Conservation (phyloP, 2,797 vertebrate genomes). For the Phoeniculus purpureus region DNA sequence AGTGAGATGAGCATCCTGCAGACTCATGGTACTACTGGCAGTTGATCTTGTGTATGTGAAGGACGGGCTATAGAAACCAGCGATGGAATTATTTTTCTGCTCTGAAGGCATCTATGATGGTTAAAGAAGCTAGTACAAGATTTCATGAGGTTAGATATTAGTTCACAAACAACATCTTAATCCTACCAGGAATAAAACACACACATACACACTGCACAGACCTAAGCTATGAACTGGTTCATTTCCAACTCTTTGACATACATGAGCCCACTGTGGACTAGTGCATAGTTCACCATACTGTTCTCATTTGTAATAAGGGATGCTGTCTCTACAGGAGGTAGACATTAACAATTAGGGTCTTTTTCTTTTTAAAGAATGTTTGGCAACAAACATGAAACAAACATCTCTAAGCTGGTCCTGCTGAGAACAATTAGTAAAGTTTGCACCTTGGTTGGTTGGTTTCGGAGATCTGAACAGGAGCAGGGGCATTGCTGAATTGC, state of each 20-base stretch:
- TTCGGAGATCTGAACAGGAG: background rate
- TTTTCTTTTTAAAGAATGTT: background rate
- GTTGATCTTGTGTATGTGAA: background rate
- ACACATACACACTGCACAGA: fast-evolving
- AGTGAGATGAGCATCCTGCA: background rate
- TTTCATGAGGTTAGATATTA: background rate
- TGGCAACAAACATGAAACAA: background rate
- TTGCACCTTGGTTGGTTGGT: background rate
- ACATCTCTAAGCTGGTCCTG: background rate
- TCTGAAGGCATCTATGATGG: background rate
- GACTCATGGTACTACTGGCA: background rate
- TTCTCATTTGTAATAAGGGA: background rate
- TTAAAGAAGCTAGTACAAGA: background rate
- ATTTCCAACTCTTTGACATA: background rate
- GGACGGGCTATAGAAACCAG: background rate
- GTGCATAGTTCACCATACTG: background rate
- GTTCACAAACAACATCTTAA: background rate
- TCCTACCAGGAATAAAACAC: background rate
- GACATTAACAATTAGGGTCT: background rate
- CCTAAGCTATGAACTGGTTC: background rate
- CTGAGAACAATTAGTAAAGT: background rate
- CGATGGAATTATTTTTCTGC: background rate
- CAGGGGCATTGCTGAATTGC: background rate
- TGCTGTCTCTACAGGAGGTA: background rate
- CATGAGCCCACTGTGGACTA: background rate